A percentile compares a stretch with the other conserved stretches of the same genome.
These are phyloP conservation scores for Calcarius lapponicus DNA, from an alignment of 2,797 vertebrate species.

Conservation along the genomic window DNA sequence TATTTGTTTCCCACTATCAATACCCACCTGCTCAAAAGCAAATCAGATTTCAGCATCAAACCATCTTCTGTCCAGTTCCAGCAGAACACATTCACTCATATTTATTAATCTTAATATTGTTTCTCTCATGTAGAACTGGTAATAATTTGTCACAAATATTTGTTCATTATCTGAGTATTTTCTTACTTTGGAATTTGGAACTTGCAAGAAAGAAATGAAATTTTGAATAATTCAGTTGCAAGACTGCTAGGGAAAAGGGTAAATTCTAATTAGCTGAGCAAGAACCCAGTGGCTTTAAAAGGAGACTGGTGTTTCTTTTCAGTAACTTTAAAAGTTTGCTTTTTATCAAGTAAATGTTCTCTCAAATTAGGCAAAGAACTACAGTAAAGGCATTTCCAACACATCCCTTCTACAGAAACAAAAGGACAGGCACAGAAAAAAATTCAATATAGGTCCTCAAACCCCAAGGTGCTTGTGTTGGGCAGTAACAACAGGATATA, in stretches of 20 bases:
- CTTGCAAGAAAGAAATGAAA: slow-evolving; percentile 59
- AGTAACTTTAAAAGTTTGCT: background rate
- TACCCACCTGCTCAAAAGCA: background rate
- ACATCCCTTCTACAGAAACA: background rate
- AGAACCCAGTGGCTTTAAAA: background rate
- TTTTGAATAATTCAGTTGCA: slow-evolving; percentile 62
- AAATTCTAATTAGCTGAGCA: slow-evolving; percentile 35
- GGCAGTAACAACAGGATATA: background rate
- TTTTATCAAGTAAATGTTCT: background rate
- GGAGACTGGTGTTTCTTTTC: background rate
- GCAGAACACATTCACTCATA: slow-evolving; percentile 1
- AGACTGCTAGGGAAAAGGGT: slow-evolving; percentile 35
- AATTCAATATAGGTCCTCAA: background rate
- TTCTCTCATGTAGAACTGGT: slow-evolving; percentile 83
- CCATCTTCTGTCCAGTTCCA: background rate
- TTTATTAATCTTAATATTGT: slow-evolving; percentile 76
- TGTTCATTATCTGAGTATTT: slow-evolving; percentile 80
- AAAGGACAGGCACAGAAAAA: background rate
- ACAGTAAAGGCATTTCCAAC: background rate
- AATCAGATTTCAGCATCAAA: background rate
- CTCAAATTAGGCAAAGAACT: background rate
- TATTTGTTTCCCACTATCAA: background rate
- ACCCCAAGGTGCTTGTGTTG: background rate
- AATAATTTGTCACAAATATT: slow-evolving; percentile 89
- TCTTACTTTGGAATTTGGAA: slow-evolving; percentile 76